Percentiles rank a stretch among this genome's conserved stretches.
Evolutionary conservation across 2,113 vertebrate genomes (phyloP).

Genomic region (Speoplatyrhinus poulsoni): DNA sequence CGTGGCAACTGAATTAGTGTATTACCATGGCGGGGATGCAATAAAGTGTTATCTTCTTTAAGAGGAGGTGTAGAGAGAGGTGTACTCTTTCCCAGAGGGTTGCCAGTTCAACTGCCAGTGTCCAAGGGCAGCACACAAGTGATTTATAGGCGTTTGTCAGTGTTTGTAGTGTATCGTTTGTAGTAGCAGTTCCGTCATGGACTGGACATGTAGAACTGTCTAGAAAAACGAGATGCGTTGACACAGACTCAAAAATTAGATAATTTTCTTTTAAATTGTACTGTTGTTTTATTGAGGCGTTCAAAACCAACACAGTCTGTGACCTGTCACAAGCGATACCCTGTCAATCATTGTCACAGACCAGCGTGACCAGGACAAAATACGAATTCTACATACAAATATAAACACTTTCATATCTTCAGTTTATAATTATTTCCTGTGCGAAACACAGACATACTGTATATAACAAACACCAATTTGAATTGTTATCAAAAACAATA

Average conservation of each 20-base stretch:
- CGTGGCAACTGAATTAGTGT: no score
- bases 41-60: no score
- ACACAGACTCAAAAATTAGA: not conserved
- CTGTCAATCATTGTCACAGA: constrained; percentile 3
- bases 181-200: no score
- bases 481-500: not conserved
- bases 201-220: no score
- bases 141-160: no score
- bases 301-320: constrained; percentile 26
- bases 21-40: no score
- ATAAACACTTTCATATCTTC: constrained; percentile 19
- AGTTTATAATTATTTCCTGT: not conserved
- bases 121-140: no score
- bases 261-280: not conserved
- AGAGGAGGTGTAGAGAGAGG: not conserved
- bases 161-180: no score
- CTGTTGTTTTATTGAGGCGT: constrained; percentile 43
- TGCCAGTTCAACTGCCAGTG: no score
- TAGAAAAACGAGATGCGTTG: not conserved
- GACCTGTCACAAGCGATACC: constrained; percentile 12
- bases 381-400: constrained; percentile 34
- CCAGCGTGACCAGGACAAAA: constrained; percentile 3
- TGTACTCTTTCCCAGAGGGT: not conserved
- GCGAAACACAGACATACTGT: not conserved
- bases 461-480: not conserved